Evolutionary conservation across 2,113 vertebrate species (phyloP).

Genomic region (Mobula birostris): DNA sequence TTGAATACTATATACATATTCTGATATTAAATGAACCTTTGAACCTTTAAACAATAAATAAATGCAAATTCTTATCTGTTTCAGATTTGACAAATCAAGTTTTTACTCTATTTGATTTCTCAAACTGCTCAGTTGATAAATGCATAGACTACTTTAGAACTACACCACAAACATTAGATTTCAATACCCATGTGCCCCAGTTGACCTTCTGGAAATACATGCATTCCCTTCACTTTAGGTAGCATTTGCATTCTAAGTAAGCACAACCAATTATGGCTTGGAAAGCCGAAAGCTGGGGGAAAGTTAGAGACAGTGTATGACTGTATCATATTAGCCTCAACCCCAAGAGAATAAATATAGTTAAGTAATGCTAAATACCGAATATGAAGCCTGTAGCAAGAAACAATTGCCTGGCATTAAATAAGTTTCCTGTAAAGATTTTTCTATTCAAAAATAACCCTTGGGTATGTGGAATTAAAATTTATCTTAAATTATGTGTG

Average conservation of each 20-base stretch:
- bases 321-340: not conserved
- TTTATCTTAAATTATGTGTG: no score
- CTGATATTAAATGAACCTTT: no score
- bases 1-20: no score
- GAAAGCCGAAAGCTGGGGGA: not conserved
- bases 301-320: not conserved
- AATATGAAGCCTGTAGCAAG: not conserved
- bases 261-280: not conserved
- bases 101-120: not conserved
- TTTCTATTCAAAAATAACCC: no score
- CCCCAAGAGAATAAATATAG: not conserved
- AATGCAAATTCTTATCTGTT: not conserved
- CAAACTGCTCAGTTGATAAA: constrained; percentile 5
- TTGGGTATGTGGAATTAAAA: no score
- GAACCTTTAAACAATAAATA: not conserved
- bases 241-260: not conserved
- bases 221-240: not conserved
- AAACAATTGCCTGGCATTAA: no score
- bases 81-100: not conserved
- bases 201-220: not conserved
- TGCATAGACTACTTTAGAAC: not conserved
- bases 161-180: not conserved
- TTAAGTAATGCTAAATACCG: not conserved
- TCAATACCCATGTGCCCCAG: no score
- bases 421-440: no score